These are phyloP conservation scores for Amphimallon solstitiale DNA, from an alignment of 2,888 invertebrate genomes.

Conservation along the genomic window DNA sequence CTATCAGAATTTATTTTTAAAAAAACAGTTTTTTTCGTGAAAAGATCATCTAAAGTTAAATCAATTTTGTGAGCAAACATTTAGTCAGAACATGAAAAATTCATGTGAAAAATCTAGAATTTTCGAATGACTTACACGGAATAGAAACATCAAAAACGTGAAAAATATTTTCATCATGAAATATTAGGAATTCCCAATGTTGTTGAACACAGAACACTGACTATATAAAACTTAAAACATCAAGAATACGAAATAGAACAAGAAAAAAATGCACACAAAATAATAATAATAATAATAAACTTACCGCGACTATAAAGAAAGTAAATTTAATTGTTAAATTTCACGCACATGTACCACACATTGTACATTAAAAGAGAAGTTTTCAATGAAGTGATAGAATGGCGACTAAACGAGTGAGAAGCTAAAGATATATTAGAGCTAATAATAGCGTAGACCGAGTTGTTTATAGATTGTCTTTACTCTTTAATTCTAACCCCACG, in stretches of 20 bases:
- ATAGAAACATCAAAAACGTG: neutral
- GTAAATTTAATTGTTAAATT: conserved; percentile 10
- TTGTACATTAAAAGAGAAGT: conserved; percentile 31
- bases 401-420: conserved; percentile 33
- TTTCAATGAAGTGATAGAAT: conserved; percentile 31
- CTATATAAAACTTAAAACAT: neutral
- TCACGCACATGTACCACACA: conserved; percentile 32
- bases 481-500: conserved; percentile 59
- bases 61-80: too few relatives aligned
- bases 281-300: neutral
- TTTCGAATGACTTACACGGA: neutral
- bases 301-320: conserved; percentile 9
- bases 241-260: neutral
- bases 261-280: neutral
- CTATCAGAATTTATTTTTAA: conserved; percentile 8
- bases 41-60: neutral
- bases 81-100: too few relatives aligned
- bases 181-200: conserved; percentile 5
- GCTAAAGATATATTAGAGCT: conserved; percentile 59
- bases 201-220: neutral
- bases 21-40: neutral
- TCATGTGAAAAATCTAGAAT: conserved; percentile 6
- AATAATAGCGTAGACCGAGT: conserved; percentile 59
- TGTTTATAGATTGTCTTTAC: conserved; percentile 54
- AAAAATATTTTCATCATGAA: neutral